Percentiles rank a stretch among this genome's conserved stretches.
Evolutionary conservation across 2,888 invertebrate species (phyloP).

Genomic region (Plebejus anna): DNA sequence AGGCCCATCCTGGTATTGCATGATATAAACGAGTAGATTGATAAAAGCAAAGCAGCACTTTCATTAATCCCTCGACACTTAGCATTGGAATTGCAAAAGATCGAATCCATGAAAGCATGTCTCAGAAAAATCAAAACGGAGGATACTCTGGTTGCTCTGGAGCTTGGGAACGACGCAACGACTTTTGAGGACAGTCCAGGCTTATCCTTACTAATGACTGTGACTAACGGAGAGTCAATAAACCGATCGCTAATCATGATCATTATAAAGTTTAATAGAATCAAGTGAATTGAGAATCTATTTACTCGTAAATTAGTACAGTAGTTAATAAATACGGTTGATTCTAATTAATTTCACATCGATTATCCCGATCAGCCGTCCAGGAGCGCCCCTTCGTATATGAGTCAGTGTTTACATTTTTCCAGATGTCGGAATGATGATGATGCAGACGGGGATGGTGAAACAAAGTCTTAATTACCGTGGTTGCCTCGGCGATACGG

Average conservation of each 20-base stretch:
- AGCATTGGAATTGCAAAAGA: constrained; percentile 49
- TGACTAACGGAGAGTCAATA: constrained; percentile 64
- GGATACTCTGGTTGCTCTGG: constrained; percentile 51
- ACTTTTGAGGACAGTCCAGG: constrained; percentile 72
- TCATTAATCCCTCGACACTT: constrained; percentile 67
- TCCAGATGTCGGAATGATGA: constrained; percentile 98
- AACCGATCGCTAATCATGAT: constrained; percentile 61
- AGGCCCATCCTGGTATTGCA: constrained; percentile 72
- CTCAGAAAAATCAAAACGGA: constrained; percentile 72
- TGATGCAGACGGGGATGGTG: constrained; percentile 98
- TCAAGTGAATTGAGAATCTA: constrained; percentile 42
- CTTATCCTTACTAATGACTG: constrained; percentile 73
- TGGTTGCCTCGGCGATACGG: constrained; percentile 91
- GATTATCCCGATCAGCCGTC: constrained; percentile 44
- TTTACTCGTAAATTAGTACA: not conserved
- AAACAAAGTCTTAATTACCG: constrained; percentile 91
- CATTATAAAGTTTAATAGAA: constrained; percentile 60
- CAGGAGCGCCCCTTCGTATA: constrained; percentile 65
- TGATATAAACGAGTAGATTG: constrained; percentile 67
- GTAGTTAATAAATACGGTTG: constrained; percentile 33
- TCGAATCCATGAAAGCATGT: constrained; percentile 78
- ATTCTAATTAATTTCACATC: constrained; percentile 41
- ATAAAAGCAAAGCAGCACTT: constrained; percentile 73
- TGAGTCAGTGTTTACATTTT: constrained; percentile 83
- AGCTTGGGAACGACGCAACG: constrained; percentile 62